Evolutionary conservation across 2,113 vertebrate genomes (phyloP).

Genomic region (Ramphastos sulfuratus): DNA sequence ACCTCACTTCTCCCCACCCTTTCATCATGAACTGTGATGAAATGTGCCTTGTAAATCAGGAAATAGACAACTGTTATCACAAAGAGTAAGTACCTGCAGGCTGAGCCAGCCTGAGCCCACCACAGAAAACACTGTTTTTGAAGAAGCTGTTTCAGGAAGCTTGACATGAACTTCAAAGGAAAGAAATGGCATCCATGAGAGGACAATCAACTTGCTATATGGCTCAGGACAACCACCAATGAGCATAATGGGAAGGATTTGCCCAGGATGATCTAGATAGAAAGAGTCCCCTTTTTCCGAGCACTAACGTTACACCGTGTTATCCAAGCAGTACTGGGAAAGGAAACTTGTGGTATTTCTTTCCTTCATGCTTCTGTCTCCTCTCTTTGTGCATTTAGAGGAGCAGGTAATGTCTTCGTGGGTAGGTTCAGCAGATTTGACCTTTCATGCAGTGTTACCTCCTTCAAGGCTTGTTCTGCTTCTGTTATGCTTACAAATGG

Average conservation of each 20-base stretch:
- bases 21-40: background rate
- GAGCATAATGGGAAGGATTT: background rate
- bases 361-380: background rate
- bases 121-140: background rate
- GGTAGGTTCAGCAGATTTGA: background rate
- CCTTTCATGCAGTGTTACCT: background rate
- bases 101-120: fast-evolving
- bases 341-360: background rate
- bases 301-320: background rate
- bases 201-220: background rate
- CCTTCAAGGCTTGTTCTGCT: background rate
- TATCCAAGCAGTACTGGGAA: background rate
- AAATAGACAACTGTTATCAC: background rate
- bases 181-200: background rate
- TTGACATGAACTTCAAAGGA: background rate
- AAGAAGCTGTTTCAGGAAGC: background rate
- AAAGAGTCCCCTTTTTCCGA: background rate
- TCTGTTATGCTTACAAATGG: fast-evolving
- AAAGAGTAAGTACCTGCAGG: background rate
- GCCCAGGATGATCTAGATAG: too few relatives aligned
- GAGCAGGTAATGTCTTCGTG: background rate
- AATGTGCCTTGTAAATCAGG: background rate
- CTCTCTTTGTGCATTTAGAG: background rate
- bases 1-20: background rate
- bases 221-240: background rate